These are phyloP conservation scores for Corynorhinus townsendii DNA, from an alignment of 2,113 vertebrate species.

Conservation along the genomic window DNA sequence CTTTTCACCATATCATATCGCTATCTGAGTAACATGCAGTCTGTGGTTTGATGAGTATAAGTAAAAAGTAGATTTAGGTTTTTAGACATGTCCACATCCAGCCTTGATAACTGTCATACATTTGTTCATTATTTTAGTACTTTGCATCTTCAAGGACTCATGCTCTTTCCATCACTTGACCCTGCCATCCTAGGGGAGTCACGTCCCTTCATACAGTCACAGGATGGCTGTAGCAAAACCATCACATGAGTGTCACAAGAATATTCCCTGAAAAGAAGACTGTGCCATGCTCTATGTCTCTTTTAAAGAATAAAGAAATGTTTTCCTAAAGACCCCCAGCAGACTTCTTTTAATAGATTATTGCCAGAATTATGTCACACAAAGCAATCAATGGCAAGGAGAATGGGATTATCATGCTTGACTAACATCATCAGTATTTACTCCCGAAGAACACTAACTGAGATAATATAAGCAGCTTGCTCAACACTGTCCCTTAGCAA, in stretches of 20 bases:
- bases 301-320: background rate
- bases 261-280: background rate
- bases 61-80: background rate
- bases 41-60: background rate
- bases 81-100: background rate
- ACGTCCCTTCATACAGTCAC: background rate
- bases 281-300: background rate
- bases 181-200: background rate
- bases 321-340: background rate
- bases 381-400: background rate
- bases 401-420: background rate
- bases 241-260: background rate
- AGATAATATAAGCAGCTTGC: background rate
- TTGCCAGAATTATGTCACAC: background rate
- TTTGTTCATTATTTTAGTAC: background rate
- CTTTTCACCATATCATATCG: background rate
- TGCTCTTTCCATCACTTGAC: background rate
- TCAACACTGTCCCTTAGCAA: background rate
- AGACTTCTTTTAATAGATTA: background rate
- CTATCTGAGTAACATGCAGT: background rate
- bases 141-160: background rate
- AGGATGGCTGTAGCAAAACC: background rate
- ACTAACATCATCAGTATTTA: background rate
- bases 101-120: background rate
- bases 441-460: background rate